Percentiles rank a stretch among this genome's conserved stretches.
These are phyloP conservation scores for Antheraea yamamai DNA, from an alignment of 2,888 invertebrate species.

Conservation along the genomic window DNA sequence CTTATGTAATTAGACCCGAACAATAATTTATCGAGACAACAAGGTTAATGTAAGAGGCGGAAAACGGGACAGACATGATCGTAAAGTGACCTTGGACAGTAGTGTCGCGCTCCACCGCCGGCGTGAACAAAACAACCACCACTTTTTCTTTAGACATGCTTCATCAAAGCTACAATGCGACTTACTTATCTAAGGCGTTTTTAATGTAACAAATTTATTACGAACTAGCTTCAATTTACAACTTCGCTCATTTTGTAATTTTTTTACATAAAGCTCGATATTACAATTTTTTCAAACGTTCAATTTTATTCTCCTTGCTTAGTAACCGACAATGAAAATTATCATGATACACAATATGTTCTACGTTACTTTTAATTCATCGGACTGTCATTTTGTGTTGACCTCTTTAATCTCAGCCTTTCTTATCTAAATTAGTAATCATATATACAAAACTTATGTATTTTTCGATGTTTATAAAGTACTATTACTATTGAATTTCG, in stretches of 20 bases:
- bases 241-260: background rate
- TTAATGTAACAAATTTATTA: background rate
- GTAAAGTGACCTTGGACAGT: conserved; percentile 61
- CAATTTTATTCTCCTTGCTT: background rate
- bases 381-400: background rate
- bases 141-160: conserved; percentile 56
- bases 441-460: too few species aligned
- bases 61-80: conserved; percentile 56
- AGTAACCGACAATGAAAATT: background rate
- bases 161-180: conserved; percentile 40
- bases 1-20: background rate
- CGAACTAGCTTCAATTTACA: background rate
- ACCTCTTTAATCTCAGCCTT: background rate
- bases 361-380: background rate
- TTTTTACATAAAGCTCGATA: background rate
- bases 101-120: conserved; percentile 62
- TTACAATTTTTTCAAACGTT: background rate
- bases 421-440: background rate
- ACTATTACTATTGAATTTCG: too few species aligned
- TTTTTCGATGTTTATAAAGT: too few species aligned
- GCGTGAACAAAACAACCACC: conserved; percentile 58
- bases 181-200: conserved; percentile 11
- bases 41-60: conserved; percentile 50
- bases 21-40: conserved; percentile 25
- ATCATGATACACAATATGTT: background rate